Base-by-base conservation (phyloP, 2,888 invertebrate species). In the Noctua comes region DNA sequence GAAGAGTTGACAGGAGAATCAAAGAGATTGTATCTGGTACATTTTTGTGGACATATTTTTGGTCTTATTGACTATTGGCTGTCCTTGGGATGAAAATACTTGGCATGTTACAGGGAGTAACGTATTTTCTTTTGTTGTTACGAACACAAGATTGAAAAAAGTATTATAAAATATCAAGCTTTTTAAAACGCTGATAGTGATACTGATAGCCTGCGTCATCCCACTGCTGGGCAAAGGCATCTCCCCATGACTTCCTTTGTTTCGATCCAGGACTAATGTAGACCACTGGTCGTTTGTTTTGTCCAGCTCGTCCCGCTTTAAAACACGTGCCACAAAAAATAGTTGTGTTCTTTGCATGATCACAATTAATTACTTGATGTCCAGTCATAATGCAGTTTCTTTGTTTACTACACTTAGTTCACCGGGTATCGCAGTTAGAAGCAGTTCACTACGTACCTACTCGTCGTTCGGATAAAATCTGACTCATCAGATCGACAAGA, bases 1-100 rank as follows among this genome's bases (percentile, higher is more conserved):
- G 21, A 66, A 21, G 48, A 75, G 48, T 43, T 66, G 83, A 80
- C 76, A 84, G 69, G 69, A 62, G 69, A 66, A 80, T 84, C 76
- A 72, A 80, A 80, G 76, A 70, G 80, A 84, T 76, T 65, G 68
- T 84, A 70, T 83, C 72, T 64, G n/a, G 5, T 59, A 65, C 40
- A 71, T 36, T 68, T 75, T 57, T 74, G 36, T 46, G 71, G 71
- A 46, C 46, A 72, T 62, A 75, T 72, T 70, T 80, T 27, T 64
- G 31, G 59, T 68, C 11, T 64, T 83, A 82, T 84, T 79, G 71
- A 85, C 71, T 66, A 10, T n/a, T 21, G 70, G 11, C 36, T 73
- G 68, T 69, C 36, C 31, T 75, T 75, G 46, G 18, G 13, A 72
- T 64, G 68, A 74, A 27, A 71, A 74, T 48, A 73, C 43, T 78